Percentiles rank a stretch among this genome's conserved stretches.
phyloP scores from a whole-genome alignment of 2,113 vertebrate genomes.

The Petrocephalus zakoni region DNA sequence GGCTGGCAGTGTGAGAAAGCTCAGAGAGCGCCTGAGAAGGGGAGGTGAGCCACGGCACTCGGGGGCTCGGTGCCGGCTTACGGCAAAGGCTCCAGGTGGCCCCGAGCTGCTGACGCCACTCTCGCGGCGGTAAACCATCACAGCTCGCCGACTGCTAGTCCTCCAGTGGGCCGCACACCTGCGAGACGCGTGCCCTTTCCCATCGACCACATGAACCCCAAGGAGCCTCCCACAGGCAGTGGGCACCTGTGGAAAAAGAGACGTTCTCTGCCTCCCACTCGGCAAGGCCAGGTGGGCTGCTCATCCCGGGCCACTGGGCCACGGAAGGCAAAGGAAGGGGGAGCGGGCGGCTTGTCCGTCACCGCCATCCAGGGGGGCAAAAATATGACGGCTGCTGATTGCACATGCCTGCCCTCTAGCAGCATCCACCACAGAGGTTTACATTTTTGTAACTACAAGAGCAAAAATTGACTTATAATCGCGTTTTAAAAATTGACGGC shows the following conservation, averaged over 20 bases:
- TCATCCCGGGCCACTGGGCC: not conserved
- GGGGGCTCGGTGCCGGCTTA: constrained; percentile 20
- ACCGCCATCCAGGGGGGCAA: not conserved
- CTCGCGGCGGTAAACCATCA: constrained; percentile 59
- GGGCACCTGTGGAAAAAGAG: not conserved
- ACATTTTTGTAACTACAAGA: not conserved
- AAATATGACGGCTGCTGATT: not conserved
- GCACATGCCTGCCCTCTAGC: not conserved
- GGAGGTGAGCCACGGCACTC: not conserved
- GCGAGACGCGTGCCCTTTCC: constrained; percentile 46
- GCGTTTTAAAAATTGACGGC: not conserved
- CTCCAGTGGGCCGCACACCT: constrained; percentile 62
- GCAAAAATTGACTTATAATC: not conserved
- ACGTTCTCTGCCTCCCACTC: not conserved
- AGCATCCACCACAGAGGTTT: not conserved
- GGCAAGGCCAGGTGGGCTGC: not conserved
- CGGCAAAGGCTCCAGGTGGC: constrained; percentile 66
- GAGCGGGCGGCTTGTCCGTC: not conserved
- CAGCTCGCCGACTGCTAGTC: constrained; percentile 62
- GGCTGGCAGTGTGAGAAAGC: not conserved
- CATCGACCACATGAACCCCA: not conserved
- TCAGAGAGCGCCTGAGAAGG: not conserved
- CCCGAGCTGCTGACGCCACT: constrained; percentile 47
- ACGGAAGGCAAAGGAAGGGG: not conserved
- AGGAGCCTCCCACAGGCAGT: not conserved